phyloP scores from a whole-genome alignment of 2,113 vertebrate species.

The Malaclemys terrapin region DNA sequence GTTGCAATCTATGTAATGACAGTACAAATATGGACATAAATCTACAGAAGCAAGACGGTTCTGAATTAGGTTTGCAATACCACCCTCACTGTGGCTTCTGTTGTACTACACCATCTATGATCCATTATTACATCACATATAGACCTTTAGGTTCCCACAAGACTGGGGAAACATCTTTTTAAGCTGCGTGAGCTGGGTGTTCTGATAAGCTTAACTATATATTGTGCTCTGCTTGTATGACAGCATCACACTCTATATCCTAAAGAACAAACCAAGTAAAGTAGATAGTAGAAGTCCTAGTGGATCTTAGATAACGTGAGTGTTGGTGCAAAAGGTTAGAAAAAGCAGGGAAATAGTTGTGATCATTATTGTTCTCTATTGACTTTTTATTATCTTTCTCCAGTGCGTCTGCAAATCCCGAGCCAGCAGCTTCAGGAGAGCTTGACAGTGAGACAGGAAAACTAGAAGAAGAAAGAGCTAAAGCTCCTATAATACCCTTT shows the following conservation, averaged over 20 bases:
- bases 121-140: not conserved
- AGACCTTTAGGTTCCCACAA: not conserved
- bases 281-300: not conserved
- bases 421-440: not conserved
- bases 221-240: not conserved
- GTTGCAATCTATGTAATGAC: not conserved
- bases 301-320: not conserved
- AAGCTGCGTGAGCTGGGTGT: not conserved
- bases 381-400: conserved; percentile 45
- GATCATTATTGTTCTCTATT: not conserved
- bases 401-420: conserved; percentile 33
- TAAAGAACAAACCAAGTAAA: not conserved
- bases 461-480: conserved; percentile 70
- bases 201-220: not conserved
- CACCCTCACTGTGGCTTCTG: not conserved
- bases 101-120: not conserved
- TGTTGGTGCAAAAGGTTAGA: not conserved
- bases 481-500: conserved; percentile 89
- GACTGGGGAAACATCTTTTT: not conserved
- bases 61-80: not conserved
- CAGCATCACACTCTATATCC: not conserved
- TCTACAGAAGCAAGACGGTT: not conserved
- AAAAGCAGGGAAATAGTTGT: not conserved
- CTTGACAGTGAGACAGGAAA: conserved; percentile 41
- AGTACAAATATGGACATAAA: not conserved